Evolutionary conservation across 2,888 invertebrate species (phyloP).

Genomic region (Holacanthella duospinosa): DNA sequence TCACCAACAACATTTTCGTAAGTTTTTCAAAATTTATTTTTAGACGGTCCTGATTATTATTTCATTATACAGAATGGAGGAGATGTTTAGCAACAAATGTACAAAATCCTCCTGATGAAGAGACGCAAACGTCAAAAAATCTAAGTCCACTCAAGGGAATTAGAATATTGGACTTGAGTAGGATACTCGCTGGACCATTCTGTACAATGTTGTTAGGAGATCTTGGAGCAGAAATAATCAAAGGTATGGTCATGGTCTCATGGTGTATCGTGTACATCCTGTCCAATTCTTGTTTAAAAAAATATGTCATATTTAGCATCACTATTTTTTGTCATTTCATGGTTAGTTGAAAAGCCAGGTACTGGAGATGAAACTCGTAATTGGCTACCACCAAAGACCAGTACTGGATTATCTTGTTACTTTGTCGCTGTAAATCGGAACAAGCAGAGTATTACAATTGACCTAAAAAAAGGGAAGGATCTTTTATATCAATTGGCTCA

Average conservation of each 20-base stretch:
- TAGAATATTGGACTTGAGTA: constrained; percentile 64
- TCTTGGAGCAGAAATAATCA: constrained; percentile 45
- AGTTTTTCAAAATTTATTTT: not conserved
- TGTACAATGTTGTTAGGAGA: constrained; percentile 76
- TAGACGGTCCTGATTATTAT: not conserved
- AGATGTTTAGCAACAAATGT: not conserved
- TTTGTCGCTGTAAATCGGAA: constrained; percentile 84
- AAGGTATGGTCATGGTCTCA: no score
- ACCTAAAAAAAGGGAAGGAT: constrained; percentile 62
- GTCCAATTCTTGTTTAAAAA: not conserved
- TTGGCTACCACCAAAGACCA: constrained; percentile 85
- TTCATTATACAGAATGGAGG: not conserved
- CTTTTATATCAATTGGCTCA: constrained; percentile 60
- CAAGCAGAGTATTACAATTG: constrained; percentile 81
- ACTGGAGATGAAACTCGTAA: constrained; percentile 76
- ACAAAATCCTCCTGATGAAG: not conserved
- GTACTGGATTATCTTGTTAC: constrained; percentile 64
- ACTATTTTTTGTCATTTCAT: not conserved
- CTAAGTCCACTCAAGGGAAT: constrained; percentile 55
- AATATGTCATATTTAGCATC: not conserved
- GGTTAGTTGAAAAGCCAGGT: constrained; percentile 64
- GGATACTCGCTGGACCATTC: constrained; percentile 87
- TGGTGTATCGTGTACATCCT: not conserved
- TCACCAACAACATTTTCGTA: no score
- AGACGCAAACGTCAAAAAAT: no score